Evolutionary conservation across 2,888 invertebrate genomes (phyloP).

Genomic region (Crematogaster levior): DNA sequence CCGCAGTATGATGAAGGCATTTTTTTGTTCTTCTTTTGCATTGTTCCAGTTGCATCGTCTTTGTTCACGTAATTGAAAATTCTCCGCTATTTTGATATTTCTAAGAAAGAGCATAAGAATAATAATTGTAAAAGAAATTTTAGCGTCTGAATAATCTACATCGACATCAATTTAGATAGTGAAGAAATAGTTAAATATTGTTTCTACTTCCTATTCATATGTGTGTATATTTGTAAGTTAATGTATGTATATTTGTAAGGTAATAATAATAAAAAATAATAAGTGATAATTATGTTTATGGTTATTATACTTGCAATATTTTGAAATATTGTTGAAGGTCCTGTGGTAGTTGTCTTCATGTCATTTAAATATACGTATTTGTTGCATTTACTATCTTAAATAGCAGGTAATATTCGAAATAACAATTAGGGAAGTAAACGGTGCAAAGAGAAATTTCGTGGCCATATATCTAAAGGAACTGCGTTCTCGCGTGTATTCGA

Average conservation of each 20-base stretch:
- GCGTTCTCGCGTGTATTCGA: conserved; percentile 47
- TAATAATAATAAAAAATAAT: neutral
- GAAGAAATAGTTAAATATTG: neutral
- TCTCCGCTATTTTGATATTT: neutral
- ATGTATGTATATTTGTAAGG: no score
- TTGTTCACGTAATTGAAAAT: conserved; percentile 45
- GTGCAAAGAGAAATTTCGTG: conserved; percentile 44
- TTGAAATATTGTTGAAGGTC: neutral
- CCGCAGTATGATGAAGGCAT: conserved; percentile 60
- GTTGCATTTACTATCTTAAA: neutral
- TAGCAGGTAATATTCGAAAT: conserved; percentile 10
- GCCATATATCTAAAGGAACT: conserved; percentile 49
- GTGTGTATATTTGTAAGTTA: neutral
- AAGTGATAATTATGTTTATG: neutral
- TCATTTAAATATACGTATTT: neutral
- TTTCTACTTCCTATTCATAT: neutral
- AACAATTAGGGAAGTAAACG: conserved; percentile 32
- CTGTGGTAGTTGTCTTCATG: neutral
- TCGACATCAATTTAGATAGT: neutral
- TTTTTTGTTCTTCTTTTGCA: conserved; percentile 24
- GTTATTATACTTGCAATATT: neutral
- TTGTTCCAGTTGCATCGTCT: conserved; percentile 47
- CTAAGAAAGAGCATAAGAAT: no score
- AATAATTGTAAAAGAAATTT: conserved; percentile 13
- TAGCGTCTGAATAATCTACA: neutral